phyloP scores from a whole-genome alignment of 2,113 vertebrate species.

The Ceyx melanurus region DNA sequence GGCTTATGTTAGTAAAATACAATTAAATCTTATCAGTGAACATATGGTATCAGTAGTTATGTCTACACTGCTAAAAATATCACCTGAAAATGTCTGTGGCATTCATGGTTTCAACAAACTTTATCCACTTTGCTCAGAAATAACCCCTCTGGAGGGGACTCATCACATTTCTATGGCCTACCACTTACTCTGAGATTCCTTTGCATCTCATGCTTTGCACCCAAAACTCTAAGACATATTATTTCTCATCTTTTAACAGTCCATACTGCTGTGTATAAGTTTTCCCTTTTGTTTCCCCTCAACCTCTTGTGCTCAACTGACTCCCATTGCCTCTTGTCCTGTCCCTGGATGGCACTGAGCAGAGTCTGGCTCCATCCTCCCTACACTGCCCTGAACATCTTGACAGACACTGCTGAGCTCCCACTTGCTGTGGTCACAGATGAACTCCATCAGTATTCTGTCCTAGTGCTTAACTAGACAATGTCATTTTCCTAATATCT shows the following conservation, averaged over 20 bases:
- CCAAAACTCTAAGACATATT: neutral
- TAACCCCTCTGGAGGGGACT: neutral
- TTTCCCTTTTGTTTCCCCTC: too few species aligned
- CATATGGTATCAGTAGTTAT: rapidly evolving
- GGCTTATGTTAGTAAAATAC: neutral
- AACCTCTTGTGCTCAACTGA: too few species aligned
- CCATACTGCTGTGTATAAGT: neutral
- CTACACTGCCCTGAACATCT: too few species aligned
- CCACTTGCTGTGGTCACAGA: too few species aligned
- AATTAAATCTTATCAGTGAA: neutral
- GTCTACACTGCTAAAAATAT: neutral
- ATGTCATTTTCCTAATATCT: neutral
- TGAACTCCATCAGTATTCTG: neutral
- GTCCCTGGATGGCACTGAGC: too few species aligned
- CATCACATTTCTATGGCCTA: neutral
- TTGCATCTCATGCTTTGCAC: neutral
- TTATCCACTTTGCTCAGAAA: neutral
- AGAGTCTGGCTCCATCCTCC: too few species aligned
- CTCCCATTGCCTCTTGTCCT: too few species aligned
- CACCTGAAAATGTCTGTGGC: neutral
- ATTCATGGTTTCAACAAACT: neutral
- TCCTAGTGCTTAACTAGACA: neutral
- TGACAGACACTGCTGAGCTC: too few species aligned
- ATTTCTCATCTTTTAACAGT: neutral
- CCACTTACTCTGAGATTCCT: neutral